phyloP scores from a whole-genome alignment of 2,113 vertebrate species.

The Caranx melampygus region DNA sequence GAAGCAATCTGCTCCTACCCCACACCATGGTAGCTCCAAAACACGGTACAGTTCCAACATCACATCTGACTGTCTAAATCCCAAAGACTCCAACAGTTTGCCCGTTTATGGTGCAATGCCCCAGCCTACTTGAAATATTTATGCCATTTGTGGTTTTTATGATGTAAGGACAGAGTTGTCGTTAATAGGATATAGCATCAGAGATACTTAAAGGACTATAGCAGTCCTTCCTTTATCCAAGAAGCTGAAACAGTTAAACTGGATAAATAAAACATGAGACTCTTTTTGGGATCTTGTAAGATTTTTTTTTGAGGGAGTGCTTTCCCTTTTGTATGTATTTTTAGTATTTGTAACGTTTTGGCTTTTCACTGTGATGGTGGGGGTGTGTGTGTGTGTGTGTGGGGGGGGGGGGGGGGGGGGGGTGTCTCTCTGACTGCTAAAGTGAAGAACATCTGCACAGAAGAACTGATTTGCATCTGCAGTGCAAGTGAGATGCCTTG shows the following conservation, averaged over 20 bases:
- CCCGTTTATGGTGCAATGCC: background rate
- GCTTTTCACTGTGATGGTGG: no score
- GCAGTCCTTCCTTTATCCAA: background rate
- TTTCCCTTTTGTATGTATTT: background rate
- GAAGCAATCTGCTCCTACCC: background rate
- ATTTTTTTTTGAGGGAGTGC: background rate
- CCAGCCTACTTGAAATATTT: constrained; percentile 8
- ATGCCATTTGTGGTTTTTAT: constrained; percentile 3
- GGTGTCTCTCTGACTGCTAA: background rate
- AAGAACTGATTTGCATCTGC: constrained; percentile 36
- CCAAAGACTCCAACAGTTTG: background rate
- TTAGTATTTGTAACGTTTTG: background rate
- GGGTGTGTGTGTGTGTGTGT: no score
- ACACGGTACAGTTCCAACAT: background rate
- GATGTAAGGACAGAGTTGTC: background rate
- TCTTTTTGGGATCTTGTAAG: background rate
- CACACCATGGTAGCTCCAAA: background rate
- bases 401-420: no score
- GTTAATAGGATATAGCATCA: background rate
- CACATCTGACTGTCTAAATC: background rate
- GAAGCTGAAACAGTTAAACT: background rate
- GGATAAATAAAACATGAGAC: background rate
- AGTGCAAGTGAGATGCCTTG: background rate
- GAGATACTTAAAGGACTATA: background rate
- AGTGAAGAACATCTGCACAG: constrained; percentile 42